Base-by-base conservation (phyloP, 2,888 invertebrate genomes). In the Eugnorisma glareosa region DNA sequence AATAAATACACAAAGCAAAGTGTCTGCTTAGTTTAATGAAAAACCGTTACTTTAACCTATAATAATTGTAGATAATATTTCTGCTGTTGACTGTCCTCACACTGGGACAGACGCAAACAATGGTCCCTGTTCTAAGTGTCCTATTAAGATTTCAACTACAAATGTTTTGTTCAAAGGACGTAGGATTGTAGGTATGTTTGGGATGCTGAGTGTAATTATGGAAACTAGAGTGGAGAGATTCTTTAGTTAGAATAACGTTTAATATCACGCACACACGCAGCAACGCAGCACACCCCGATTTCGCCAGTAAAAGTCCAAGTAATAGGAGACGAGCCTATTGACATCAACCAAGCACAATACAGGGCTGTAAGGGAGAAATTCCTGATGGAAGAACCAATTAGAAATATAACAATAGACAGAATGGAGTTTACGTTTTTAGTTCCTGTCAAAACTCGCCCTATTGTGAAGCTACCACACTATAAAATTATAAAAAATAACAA, bases 91-190 rank as follows among this genome's bases (percentile, higher is more conserved):
- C 59, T 79, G 78, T 79, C 79, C 78, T 31, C 66, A 66, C 59
- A 1, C 18, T 28, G 43, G 59, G 45, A 72, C 64, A 37, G 57
- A 70, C 35, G 37, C 69, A 67, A 79, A 82, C 83, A 83, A 64
- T 73, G 64, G 75, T 43, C 73, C 72, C 51, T 24, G 61, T 63
- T 72, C 48, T 61, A 80, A 80, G 67, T 76, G 67, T 75, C 71
- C 75, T 63, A 80, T 83, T 83, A 83, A 83, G 80, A 80, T 80
- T 80, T 83, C 67, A 80, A 83, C 63, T 73, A 75, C 54, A 71
- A 66, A 79, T 72, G 75, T 75, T 70, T 75, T 75, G 79, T 79
- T 57, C 45, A 43, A 57, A 68, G 40, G 18, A 61, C 61, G 59
- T 31, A 67, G 63, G 63, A 63, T n/a, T 28, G 76, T 61, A n/a